phyloP scores from a whole-genome alignment of 2,113 vertebrate genomes.

The Anser brachyrhynchus region DNA sequence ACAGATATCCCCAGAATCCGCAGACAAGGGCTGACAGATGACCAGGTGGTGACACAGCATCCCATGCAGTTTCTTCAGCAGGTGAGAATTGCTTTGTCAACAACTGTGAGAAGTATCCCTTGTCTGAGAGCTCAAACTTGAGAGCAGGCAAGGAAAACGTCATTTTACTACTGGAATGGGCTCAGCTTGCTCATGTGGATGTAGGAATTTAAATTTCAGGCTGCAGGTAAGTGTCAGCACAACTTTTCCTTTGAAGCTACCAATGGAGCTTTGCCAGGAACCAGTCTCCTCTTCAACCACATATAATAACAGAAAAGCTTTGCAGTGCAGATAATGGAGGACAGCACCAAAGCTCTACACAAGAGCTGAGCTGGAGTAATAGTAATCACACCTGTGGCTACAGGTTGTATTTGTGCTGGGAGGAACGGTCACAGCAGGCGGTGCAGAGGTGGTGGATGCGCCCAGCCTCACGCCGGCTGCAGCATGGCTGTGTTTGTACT shows the following conservation, averaged over 20 bases:
- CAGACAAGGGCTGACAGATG: background rate
- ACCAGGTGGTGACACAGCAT: background rate
- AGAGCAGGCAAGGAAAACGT: background rate
- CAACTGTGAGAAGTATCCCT: background rate
- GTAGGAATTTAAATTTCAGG: background rate
- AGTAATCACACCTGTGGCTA: rapidly evolving
- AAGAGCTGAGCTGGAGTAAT: background rate
- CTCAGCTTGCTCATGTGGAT: background rate
- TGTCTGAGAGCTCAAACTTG: background rate
- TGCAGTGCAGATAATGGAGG: background rate
- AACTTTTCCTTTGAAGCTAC: background rate
- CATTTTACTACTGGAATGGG: background rate
- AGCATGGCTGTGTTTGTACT: background rate
- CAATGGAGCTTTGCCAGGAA: background rate
- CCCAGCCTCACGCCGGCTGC: background rate
- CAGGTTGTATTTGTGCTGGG: background rate
- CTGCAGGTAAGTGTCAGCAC: background rate
- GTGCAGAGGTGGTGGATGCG: background rate
- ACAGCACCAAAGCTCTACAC: background rate
- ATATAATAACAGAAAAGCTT: background rate
- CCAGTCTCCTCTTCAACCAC: background rate
- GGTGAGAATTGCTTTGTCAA: background rate
- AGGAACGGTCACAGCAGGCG: background rate
- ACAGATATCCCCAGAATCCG: background rate
- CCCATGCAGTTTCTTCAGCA: background rate